Percentiles rank a stretch among this genome's conserved stretches.
Conservation (phyloP, 2,113 vertebrate genomes). For the Sebastes fasciatus region DNA sequence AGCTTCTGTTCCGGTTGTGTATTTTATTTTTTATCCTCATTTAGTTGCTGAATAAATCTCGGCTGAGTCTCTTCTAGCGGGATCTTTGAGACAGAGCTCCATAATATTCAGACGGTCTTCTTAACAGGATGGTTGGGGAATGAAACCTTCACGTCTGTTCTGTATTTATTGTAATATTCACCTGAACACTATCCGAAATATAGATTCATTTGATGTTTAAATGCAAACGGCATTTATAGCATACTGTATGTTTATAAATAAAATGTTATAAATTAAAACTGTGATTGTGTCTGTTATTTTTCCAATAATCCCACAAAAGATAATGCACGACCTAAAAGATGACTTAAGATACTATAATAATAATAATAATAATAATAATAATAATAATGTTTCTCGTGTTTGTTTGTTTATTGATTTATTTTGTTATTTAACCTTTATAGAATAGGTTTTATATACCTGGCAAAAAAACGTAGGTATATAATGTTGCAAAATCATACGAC, state of each 20-base stretch:
- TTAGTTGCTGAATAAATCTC: conserved; percentile 76
- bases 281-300: conserved; percentile 18
- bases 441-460: no score
- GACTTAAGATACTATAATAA: no score
- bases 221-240: conserved; percentile 92
- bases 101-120: conserved; percentile 71
- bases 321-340: background rate
- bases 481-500: background rate
- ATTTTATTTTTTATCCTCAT: conserved; percentile 78
- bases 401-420: background rate
- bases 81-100: conserved; percentile 73
- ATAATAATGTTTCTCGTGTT: background rate
- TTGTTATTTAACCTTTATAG: no score
- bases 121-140: conserved; percentile 76
- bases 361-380: no score
- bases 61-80: conserved; percentile 76
- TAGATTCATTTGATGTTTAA: conserved; percentile 88
- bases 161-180: conserved; percentile 98
- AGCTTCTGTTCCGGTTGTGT: conserved; percentile 79
- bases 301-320: accelerated
- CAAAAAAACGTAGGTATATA: background rate
- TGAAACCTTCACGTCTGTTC: conserved; percentile 84
- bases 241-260: conserved; percentile 99
- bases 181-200: conserved; percentile 88
- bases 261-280: conserved; percentile 86